Evolutionary conservation across 2,113 vertebrate genomes (phyloP).

Genomic region (Antidorcas marsupialis): DNA sequence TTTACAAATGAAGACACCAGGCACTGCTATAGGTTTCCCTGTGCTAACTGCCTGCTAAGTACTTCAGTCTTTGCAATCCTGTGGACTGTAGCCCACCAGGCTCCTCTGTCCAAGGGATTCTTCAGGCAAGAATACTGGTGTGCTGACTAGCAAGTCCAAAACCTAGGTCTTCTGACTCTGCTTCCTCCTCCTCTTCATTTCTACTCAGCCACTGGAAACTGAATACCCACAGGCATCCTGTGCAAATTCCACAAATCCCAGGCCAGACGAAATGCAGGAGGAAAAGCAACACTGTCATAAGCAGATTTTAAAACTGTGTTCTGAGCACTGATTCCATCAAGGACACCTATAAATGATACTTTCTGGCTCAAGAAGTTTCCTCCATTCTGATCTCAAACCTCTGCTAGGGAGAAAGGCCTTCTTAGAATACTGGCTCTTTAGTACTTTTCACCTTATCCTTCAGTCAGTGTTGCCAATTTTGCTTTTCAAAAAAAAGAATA

Average conservation of each 20-base stretch:
- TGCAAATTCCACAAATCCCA: neutral
- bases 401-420: neutral
- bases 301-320: neutral
- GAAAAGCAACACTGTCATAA: constrained; percentile 30
- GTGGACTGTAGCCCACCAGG: neutral
- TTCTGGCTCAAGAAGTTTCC: neutral
- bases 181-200: neutral
- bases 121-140: neutral
- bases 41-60: neutral
- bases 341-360: constrained; percentile 45
- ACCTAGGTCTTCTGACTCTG: neutral
- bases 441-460: neutral
- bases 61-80: neutral
- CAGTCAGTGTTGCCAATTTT: neutral
- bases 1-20: neutral
- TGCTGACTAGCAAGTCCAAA: neutral
- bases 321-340: constrained; percentile 26
- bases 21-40: neutral
- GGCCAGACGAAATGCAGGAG: neutral
- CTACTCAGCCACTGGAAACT: neutral
- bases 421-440: neutral
- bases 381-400: neutral
- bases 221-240: neutral
- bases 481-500: neutral
- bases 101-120: neutral